Percentiles rank a stretch among this genome's conserved stretches.
These are phyloP conservation scores for Drosophila pseudoobscura DNA, from an alignment of 1,140 invertebrate species.

Conservation along the genomic window DNA sequence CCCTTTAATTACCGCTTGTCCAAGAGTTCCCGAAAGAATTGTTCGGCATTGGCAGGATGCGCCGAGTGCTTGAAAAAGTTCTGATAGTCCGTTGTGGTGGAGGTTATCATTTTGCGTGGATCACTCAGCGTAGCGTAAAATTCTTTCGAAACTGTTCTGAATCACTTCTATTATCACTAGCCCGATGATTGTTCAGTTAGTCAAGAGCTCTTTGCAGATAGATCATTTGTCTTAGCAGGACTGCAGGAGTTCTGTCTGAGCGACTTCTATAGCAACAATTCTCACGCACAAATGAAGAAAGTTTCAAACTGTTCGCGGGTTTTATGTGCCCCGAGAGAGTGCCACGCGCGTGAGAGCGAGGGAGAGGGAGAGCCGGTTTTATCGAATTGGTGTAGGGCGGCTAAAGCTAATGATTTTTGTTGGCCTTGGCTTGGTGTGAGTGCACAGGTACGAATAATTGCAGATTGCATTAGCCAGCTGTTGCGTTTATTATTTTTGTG, in stretches of 20 bases:
- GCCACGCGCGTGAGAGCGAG: conserved; percentile 11
- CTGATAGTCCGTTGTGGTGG: conserved; percentile 67
- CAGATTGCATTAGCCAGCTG: conserved; percentile 47
- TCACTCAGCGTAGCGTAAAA: conserved; percentile 14
- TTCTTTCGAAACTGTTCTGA: conserved; percentile 1
- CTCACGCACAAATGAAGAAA: conserved; percentile 68
- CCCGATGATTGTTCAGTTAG: conserved; percentile 2
- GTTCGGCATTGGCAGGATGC: conserved; percentile 76
- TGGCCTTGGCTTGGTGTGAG: conserved; percentile 4
- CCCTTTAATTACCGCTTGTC: conserved; percentile 61
- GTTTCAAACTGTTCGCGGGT: conserved; percentile 35
- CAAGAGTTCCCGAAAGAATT: conserved; percentile 70
- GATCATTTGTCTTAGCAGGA: conserved; percentile 1
- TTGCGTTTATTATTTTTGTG: conserved; percentile 17
- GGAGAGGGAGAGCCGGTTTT: conserved; percentile 21
- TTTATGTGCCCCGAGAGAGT: conserved; percentile 44
- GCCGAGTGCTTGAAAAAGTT: conserved; percentile 76
- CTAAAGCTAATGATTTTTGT: too few species aligned
- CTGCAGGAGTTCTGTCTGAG: conserved; percentile 11
- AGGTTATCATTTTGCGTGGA: conserved; percentile 68
- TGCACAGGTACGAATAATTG: conserved; percentile 36
- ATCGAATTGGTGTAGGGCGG: conserved; percentile 25
- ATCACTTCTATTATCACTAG: not conserved
- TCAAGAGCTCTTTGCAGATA: not conserved
- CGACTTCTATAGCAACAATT: conserved; percentile 24